phyloP scores from a whole-genome alignment of 2,888 invertebrate species.

The Oxyscelio sp. region DNA sequence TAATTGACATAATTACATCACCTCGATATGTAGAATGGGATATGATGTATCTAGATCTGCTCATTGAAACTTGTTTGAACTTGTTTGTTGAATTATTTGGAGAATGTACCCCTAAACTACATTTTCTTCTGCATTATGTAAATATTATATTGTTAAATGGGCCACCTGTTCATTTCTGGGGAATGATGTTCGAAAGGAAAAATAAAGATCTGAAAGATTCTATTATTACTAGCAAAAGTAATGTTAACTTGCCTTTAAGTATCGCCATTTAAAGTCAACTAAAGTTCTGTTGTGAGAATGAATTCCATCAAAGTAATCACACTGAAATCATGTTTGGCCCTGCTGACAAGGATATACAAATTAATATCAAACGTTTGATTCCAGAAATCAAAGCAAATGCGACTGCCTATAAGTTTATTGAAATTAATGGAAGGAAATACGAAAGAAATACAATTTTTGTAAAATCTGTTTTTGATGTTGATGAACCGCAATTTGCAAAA shows the following conservation, averaged over 20 bases:
- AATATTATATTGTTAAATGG: slow-evolving; percentile 37
- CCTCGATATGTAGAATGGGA: slow-evolving; percentile 13
- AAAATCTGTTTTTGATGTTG: slow-evolving; percentile 30
- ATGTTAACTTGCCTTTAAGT: slow-evolving; percentile 39
- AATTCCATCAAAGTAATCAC: slow-evolving; percentile 20
- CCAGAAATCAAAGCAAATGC: slow-evolving; percentile 12
- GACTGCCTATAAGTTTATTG: slow-evolving; percentile 24
- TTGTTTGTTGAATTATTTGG: slow-evolving; percentile 45
- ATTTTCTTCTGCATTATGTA: slow-evolving; percentile 53
- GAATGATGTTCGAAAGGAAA: slow-evolving; percentile 53
- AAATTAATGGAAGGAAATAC: slow-evolving; percentile 25
- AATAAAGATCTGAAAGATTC: slow-evolving; percentile 46
- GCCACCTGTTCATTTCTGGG: slow-evolving; percentile 55
- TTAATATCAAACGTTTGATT: slow-evolving; percentile 19
- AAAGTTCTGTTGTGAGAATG: slow-evolving; percentile 28
- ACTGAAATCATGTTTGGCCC: slow-evolving; percentile 30
- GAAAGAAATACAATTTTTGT: slow-evolving; percentile 42
- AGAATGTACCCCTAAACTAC: slow-evolving; percentile 56
- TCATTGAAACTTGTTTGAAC: slow-evolving; percentile 14
- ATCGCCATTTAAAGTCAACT: slow-evolving; percentile 38
- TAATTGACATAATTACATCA: slow-evolving; percentile 52
- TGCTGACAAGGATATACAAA: slow-evolving; percentile 22
- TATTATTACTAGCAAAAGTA: slow-evolving; percentile 14
- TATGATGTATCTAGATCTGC: slow-evolving; percentile 11
- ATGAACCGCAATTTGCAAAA: slow-evolving; percentile 47